phyloP scores from a whole-genome alignment of 2,888 invertebrate species.

The Prosopocoilus inquinatus region DNA sequence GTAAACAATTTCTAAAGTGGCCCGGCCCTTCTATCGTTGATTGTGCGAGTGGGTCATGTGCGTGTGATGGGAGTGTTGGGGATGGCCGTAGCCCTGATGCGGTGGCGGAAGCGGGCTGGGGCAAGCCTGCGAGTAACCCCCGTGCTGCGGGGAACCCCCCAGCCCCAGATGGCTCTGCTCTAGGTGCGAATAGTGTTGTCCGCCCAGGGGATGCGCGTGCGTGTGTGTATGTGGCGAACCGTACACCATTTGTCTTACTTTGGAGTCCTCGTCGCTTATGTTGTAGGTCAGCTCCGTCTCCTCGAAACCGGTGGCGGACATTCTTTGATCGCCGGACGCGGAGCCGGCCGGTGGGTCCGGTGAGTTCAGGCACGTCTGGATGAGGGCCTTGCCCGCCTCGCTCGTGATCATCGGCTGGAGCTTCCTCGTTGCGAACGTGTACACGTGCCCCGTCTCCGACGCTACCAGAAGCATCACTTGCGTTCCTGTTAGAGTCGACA shows the following conservation, averaged over 20 bases:
- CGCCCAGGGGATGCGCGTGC: conserved; percentile 59
- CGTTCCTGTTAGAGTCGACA: conserved; percentile 97
- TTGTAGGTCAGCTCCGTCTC: conserved; percentile 98
- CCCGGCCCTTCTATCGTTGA: conserved; percentile 68
- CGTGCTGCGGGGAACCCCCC: conserved; percentile 51
- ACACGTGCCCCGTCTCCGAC: conserved; percentile 98
- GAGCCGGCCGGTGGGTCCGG: conserved; percentile 80
- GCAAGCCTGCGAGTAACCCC: conserved; percentile 64
- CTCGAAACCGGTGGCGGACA: conserved; percentile 98
- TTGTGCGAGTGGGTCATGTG: conserved; percentile 73
- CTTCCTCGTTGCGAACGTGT: conserved; percentile 98
- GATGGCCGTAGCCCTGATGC: conserved; percentile 59
- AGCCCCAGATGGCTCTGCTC: conserved; percentile 49
- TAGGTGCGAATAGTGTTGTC: conserved; percentile 49
- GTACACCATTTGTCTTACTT: conserved; percentile 96
- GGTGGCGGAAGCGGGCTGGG: conserved; percentile 72
- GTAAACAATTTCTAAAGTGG: too few species aligned
- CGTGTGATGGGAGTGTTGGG: conserved; percentile 71
- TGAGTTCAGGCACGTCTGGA: conserved; percentile 97
- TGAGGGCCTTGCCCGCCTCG: conserved; percentile 93
- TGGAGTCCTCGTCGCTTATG: conserved; percentile 92
- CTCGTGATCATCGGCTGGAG: conserved; percentile 99
- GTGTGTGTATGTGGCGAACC: conserved; percentile 62
- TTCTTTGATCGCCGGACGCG: conserved; percentile 81
- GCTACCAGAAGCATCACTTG: conserved; percentile 99